These are phyloP conservation scores for Dufourea novaeangliae DNA, from an alignment of 1,140 invertebrate species.

Conservation along the genomic window DNA sequence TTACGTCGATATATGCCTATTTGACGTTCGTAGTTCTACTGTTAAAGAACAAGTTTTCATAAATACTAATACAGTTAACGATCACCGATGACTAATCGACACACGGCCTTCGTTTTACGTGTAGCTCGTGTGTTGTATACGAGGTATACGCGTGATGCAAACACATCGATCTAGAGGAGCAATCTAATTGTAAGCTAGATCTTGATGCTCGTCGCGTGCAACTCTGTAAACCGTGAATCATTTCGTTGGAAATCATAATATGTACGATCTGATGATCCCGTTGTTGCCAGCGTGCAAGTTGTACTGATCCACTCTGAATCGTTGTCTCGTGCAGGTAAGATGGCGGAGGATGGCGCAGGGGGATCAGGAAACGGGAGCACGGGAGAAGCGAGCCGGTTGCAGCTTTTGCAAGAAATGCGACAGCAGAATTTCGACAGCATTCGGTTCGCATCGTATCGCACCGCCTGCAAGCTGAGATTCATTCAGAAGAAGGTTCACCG, in stretches of 20 bases:
- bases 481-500: slow-evolving; percentile 98
- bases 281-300: background rate
- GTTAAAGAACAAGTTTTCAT: background rate
- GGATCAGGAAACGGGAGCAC: slow-evolving; percentile 70
- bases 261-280: background rate
- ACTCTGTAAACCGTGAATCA: background rate
- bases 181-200: background rate
- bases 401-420: slow-evolving; percentile 91
- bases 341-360: slow-evolving; percentile 76
- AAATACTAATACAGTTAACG: background rate
- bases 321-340: slow-evolving; percentile 56
- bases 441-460: slow-evolving; percentile 97
- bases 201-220: background rate
- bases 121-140: slow-evolving; percentile 13
- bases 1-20: too few species aligned
- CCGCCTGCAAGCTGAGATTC: slow-evolving; percentile 97
- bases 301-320: background rate
- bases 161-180: background rate
- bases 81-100: slow-evolving; percentile 33
- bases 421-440: slow-evolving; percentile 97
- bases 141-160: background rate
- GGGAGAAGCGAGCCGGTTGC: slow-evolving; percentile 82
- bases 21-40: too few species aligned
- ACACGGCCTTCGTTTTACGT: slow-evolving; percentile 20
- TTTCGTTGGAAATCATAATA: background rate